These are phyloP conservation scores for Trialeurodes vaporariorum DNA, from an alignment of 1,140 invertebrate species.

Conservation along the genomic window DNA sequence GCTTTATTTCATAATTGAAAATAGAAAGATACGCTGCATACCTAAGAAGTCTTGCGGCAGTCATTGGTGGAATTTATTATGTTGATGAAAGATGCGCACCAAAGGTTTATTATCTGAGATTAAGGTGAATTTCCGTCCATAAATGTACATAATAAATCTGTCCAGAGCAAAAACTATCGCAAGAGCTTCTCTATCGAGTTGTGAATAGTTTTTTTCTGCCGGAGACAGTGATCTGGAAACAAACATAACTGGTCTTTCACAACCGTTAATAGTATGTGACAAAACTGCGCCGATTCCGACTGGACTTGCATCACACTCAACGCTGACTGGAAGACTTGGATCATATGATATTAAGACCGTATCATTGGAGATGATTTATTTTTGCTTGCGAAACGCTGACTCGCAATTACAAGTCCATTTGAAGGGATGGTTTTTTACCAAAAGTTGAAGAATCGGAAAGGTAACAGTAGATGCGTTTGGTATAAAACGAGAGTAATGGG, in stretches of 20 bases:
- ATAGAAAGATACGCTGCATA: no score
- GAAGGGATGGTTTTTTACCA: slow-evolving; percentile 13
- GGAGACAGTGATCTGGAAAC: slow-evolving; percentile 34
- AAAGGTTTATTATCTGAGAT: no score
- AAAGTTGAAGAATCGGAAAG: slow-evolving; percentile 18
- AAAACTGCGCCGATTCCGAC: slow-evolving; percentile 38
- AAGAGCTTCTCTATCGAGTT: no score
- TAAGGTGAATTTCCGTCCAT: slow-evolving; percentile 23
- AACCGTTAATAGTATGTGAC: slow-evolving; percentile 29
- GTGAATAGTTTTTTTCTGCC: no score
- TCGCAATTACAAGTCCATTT: slow-evolving; percentile 23
- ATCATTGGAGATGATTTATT: slow-evolving; percentile 23
- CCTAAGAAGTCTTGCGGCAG: no score
- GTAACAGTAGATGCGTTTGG: slow-evolving; percentile 15
- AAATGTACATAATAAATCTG: slow-evolving; percentile 9
- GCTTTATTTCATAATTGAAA: no score
- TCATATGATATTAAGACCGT: slow-evolving; percentile 31
- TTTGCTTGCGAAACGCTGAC: slow-evolving; percentile 35
- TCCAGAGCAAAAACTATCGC: no score
- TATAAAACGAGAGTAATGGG: slow-evolving; percentile 31
- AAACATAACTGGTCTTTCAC: no score
- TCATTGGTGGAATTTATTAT: no score
- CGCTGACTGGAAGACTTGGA: slow-evolving; percentile 28
- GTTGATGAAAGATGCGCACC: no score
- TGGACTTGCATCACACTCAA: slow-evolving; percentile 39